phyloP scores from a whole-genome alignment of 2,888 invertebrate genomes.

The Lycaena phlaeas region DNA sequence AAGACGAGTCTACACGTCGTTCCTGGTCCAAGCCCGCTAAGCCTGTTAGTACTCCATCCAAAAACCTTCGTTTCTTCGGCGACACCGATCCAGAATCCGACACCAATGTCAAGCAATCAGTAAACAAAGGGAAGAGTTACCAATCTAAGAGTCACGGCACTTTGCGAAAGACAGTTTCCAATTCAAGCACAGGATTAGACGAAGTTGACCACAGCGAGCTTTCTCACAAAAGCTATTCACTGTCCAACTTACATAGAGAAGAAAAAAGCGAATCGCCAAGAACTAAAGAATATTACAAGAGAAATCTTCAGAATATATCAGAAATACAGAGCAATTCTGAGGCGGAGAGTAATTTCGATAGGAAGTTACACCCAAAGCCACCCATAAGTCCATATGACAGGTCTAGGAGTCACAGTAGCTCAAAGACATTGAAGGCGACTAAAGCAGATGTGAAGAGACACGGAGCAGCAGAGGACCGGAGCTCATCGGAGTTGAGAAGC shows the following conservation, averaged over 20 bases:
- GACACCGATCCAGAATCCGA: conserved; percentile 87
- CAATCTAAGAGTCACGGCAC: conserved; percentile 38
- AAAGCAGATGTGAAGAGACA: conserved; percentile 35
- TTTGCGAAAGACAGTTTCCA: conserved; percentile 54
- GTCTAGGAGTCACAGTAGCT: conserved; percentile 61
- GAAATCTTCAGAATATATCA: conserved; percentile 73
- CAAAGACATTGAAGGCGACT: conserved; percentile 51
- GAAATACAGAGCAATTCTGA: conserved; percentile 65
- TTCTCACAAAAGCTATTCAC: conserved; percentile 53
- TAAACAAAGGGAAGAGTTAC: conserved; percentile 42
- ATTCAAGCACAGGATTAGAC: conserved; percentile 57
- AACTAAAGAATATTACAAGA: conserved; percentile 46
- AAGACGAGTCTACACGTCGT: conserved; percentile 66
- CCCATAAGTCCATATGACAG: conserved; percentile 60
- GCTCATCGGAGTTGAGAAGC: conserved; percentile 47
- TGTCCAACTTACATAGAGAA: conserved; percentile 51
- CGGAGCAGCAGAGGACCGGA: conserved; percentile 32
- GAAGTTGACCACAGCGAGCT: conserved; percentile 51
- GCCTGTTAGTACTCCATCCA: conserved; percentile 64
- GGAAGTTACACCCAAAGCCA: conserved; percentile 42
- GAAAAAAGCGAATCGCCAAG: conserved; percentile 45
- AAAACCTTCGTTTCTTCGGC: conserved; percentile 87
- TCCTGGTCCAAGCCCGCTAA: conserved; percentile 42
- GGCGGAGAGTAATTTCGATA: conserved; percentile 48
- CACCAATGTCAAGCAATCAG: conserved; percentile 54